These are phyloP conservation scores for Lepus americanus DNA, from an alignment of 2,113 vertebrate species.

Conservation along the genomic window DNA sequence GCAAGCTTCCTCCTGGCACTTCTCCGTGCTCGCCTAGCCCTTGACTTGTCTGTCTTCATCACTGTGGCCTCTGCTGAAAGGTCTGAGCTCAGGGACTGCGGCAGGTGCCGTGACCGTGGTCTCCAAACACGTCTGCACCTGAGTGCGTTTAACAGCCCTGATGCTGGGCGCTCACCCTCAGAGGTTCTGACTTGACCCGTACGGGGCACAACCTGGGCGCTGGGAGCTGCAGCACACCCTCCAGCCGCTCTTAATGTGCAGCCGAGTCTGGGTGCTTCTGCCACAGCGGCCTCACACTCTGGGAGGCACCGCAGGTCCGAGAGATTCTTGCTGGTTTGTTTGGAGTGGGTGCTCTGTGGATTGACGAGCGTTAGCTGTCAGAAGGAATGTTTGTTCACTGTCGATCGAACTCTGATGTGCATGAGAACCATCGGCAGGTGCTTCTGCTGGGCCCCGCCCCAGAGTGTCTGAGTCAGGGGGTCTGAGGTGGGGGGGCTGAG, in stretches of 20 bases:
- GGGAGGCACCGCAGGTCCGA: fast-evolving
- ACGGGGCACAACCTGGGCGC: too few relatives aligned
- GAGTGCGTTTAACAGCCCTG: neutral
- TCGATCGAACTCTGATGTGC: neutral
- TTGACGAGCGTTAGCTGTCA: neutral
- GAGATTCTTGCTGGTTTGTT: neutral
- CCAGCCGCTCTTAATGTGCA: neutral
- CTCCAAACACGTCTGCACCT: neutral
- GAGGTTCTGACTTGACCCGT: neutral
- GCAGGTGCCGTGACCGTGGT: neutral
- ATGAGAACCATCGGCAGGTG: neutral
- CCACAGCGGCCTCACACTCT: neutral
- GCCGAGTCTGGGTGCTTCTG: neutral
- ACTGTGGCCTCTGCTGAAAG: neutral
- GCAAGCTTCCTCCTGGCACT: neutral
- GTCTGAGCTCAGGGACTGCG: neutral
- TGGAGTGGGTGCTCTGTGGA: neutral
- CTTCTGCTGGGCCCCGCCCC: neutral
- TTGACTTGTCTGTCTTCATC: neutral
- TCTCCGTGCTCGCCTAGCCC: neutral
- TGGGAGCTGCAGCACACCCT: neutral
- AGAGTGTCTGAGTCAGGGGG: neutral
- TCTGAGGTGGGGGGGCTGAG: neutral
- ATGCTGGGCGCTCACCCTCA: fast-evolving
- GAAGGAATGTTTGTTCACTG: neutral